Evolutionary conservation across 2,113 vertebrate genomes (phyloP).

Genomic region (Ophthalmolycus amberensis): DNA sequence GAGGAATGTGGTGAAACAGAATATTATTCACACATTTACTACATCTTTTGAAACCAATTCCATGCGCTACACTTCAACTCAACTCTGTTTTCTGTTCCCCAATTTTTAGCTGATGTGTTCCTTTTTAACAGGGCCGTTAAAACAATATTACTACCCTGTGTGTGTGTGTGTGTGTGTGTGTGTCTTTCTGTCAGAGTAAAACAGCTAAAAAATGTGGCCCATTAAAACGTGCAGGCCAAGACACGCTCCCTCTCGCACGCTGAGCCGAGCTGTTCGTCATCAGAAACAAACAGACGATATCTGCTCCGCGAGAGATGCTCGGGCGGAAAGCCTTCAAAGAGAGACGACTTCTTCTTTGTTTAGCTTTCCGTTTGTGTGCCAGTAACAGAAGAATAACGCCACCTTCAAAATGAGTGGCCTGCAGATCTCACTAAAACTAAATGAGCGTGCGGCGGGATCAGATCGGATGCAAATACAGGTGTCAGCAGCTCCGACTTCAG

Average conservation of each 20-base stretch:
- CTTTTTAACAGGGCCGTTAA: background rate
- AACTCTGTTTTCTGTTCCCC: background rate
- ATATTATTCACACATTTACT: background rate
- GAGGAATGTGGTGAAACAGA: no score
- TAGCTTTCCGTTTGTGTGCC: background rate
- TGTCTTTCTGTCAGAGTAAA: background rate
- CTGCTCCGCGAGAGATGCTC: background rate
- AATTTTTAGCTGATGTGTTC: background rate
- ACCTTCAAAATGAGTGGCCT: conserved; percentile 8
- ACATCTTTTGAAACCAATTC: background rate
- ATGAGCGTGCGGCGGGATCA: background rate
- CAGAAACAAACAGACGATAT: conserved; percentile 22
- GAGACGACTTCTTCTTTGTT: background rate
- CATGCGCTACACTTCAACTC: background rate
- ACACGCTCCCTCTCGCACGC: conserved; percentile 39
- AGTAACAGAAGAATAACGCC: background rate
- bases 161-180: no score
- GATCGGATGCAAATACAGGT: conserved; percentile 14
- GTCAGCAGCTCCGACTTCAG: conserved; percentile 5
- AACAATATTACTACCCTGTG: background rate
- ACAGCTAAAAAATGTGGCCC: conserved; percentile 50
- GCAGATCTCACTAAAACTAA: background rate
- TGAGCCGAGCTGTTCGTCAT: conserved; percentile 20
- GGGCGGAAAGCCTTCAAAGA: background rate
- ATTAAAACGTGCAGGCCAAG: conserved; percentile 54